phyloP scores from a whole-genome alignment of 2,888 invertebrate genomes.

The Phortica magna region DNA sequence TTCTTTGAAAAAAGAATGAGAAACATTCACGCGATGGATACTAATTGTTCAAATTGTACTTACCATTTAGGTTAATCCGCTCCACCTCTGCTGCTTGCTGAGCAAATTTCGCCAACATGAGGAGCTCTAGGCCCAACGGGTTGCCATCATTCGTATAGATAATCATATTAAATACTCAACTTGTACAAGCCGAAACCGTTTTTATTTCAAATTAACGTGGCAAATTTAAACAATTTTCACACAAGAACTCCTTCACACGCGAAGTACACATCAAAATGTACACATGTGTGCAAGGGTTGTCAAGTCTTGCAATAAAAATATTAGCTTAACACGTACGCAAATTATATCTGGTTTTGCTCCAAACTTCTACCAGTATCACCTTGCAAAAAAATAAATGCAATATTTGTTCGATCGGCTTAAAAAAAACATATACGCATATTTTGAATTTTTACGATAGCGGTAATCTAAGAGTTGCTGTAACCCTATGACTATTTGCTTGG shows the following conservation, averaged over 20 bases:
- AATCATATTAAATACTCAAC: constrained; percentile 79
- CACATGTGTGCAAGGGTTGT: neutral
- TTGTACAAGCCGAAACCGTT: constrained; percentile 22
- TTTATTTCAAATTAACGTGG: constrained; percentile 66
- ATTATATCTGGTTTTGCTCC: no score
- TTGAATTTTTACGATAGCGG: no score
- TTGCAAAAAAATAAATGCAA: no score
- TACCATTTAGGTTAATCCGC: constrained; percentile 83
- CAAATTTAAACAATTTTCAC: constrained; percentile 51
- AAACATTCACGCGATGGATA: neutral
- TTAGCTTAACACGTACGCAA: no score
- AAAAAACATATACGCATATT: no score
- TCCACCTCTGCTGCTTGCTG: constrained; percentile 81
- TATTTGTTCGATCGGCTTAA: no score
- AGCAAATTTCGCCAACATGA: constrained; percentile 84
- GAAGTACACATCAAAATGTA: constrained; percentile 41
- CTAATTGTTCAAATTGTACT: constrained; percentile 43
- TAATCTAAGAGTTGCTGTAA: neutral
- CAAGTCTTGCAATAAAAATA: neutral
- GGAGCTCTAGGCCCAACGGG: constrained; percentile 86
- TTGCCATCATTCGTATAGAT: constrained; percentile 88
- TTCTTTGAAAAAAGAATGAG: constrained; percentile 9
- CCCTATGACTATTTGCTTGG: neutral
- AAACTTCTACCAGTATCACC: no score
- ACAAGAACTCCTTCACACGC: constrained; percentile 46